Conservation (phyloP, 1,140 invertebrate species). For the Telenomus remus region DNA sequence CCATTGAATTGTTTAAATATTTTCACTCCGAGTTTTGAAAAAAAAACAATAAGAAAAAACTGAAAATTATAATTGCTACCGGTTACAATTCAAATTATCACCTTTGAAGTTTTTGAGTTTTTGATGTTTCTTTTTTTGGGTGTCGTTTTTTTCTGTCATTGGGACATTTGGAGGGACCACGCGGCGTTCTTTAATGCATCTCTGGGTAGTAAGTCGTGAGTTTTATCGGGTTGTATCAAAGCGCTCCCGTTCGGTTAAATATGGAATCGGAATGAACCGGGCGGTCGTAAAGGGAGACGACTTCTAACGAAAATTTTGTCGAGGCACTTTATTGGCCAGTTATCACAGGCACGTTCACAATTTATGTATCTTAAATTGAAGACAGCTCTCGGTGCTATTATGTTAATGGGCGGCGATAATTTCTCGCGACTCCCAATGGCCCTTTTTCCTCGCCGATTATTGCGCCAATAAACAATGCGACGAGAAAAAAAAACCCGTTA, state of each 20-base stretch:
- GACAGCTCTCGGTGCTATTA: slow-evolving; percentile 17
- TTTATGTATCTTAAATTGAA: slow-evolving; percentile 25
- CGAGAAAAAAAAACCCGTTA: slow-evolving; percentile 27
- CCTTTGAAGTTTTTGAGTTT: too few species aligned
- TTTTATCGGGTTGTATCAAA: slow-evolving; percentile 24
- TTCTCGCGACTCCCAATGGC: slow-evolving; percentile 6
- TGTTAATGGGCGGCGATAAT: slow-evolving; percentile 31
- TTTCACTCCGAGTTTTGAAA: too few species aligned
- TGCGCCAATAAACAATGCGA: slow-evolving; percentile 46
- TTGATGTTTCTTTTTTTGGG: too few species aligned
- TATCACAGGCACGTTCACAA: slow-evolving; percentile 19
- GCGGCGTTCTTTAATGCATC: slow-evolving; percentile 28
- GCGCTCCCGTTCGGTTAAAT: slow-evolving; percentile 35
- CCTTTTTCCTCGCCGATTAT: slow-evolving; percentile 18
- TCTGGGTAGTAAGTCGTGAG: slow-evolving; percentile 4
- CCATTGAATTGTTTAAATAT: too few species aligned
- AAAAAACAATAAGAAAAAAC: too few species aligned
- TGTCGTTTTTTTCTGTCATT: too few species aligned
- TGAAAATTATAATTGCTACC: too few species aligned
- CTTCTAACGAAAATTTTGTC: slow-evolving; percentile 29
- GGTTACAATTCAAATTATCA: too few species aligned
- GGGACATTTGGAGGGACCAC: too few species aligned
- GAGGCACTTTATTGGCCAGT: slow-evolving; percentile 28
- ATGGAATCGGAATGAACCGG: slow-evolving; percentile 12
- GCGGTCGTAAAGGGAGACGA: slow-evolving; percentile 2